Evolutionary conservation across 92 coral and sea anemone genomes (phyloP).

Genomic region (Diadumene lineata): DNA sequence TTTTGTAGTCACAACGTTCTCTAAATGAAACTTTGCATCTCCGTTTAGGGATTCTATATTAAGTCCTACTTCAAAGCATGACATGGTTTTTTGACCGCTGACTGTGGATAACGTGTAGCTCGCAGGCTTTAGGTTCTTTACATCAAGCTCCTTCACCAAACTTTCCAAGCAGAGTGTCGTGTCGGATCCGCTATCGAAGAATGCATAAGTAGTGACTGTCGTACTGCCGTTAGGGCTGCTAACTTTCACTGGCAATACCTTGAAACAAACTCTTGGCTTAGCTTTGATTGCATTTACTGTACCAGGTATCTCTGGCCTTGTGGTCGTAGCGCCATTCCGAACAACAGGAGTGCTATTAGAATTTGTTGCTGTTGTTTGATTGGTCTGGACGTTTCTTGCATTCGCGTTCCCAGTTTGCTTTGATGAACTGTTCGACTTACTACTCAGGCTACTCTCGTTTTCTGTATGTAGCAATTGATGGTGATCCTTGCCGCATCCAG

Average conservation of each 20-base stretch:
- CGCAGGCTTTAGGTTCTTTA: conserved; percentile 38
- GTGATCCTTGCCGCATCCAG: conserved; percentile 56
- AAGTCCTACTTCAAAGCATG: conserved; percentile 55
- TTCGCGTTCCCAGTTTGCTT: neutral
- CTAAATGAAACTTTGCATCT: conserved; percentile 46
- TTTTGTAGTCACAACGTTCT: conserved; percentile 51
- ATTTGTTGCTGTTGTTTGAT: neutral
- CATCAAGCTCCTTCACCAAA: conserved; percentile 44
- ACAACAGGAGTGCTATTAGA: neutral
- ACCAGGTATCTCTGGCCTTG: conserved; percentile 23
- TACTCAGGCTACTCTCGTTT: neutral
- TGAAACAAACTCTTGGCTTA: conserved; percentile 59
- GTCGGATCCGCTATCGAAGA: conserved; percentile 69
- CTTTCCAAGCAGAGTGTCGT: conserved; percentile 61
- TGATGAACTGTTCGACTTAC: neutral
- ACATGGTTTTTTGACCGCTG: conserved; percentile 31
- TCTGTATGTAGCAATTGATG: conserved; percentile 48
- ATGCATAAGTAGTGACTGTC: conserved; percentile 56
- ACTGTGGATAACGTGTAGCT: conserved; percentile 55
- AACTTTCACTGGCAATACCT: conserved; percentile 67
- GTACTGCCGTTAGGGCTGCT: conserved; percentile 33
- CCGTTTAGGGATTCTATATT: conserved; percentile 54
- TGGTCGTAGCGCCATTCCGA: conserved; percentile 17
- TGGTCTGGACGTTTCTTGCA: neutral
- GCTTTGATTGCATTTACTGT: conserved; percentile 35